Evolutionary conservation across 2,797 vertebrate species (phyloP).

Genomic region (Erethizon dorsatum): DNA sequence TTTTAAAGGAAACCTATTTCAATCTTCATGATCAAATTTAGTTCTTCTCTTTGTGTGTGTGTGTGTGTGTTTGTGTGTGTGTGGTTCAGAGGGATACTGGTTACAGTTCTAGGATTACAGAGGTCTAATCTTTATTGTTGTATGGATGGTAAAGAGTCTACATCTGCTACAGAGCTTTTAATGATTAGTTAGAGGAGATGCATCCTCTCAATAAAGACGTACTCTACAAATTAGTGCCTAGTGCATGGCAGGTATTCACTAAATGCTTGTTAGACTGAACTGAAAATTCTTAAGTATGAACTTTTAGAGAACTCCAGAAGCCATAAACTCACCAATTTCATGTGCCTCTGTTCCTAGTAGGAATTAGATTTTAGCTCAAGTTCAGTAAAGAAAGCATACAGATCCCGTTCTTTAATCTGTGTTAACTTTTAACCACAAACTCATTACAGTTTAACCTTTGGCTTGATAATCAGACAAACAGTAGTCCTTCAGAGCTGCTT

Average conservation of each 20-base stretch:
- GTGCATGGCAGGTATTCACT: neutral
- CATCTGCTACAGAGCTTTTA: neutral
- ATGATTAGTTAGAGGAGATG: neutral
- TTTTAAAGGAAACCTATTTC: constrained; percentile 14
- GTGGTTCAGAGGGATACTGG: neutral
- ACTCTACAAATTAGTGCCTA: neutral
- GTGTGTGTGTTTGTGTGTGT: neutral
- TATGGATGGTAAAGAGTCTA: neutral
- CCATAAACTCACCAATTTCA: constrained; percentile 7
- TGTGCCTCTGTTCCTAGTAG: neutral
- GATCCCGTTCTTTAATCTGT: neutral
- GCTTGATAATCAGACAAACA: neutral
- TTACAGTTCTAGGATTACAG: neutral
- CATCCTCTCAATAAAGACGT: neutral
- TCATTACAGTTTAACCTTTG: neutral
- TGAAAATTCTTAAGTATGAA: constrained; percentile 28
- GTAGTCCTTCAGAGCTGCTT: neutral
- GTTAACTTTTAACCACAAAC: constrained; percentile 13
- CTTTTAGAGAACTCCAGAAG: neutral
- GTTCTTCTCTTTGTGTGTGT: neutral
- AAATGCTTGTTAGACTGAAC: neutral
- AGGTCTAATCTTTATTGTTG: neutral
- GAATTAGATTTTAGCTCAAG: neutral
- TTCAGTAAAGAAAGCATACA: constrained; percentile 41
- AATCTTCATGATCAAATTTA: neutral